phyloP scores from a whole-genome alignment of 1,140 invertebrate species.

The Hypsibius dujardini region DNA sequence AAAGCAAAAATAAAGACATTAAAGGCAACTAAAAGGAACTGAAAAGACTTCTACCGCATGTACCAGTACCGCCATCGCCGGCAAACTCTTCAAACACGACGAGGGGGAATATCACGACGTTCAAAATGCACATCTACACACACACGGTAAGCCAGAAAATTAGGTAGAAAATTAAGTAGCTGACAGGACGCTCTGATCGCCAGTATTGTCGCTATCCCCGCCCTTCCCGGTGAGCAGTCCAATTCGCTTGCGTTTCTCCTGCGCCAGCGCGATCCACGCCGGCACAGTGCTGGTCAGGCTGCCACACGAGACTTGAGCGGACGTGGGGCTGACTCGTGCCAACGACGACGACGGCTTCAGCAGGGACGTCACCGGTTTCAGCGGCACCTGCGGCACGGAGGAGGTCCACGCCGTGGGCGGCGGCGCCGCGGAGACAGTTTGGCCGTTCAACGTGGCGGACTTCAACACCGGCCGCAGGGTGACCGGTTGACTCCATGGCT shows the following conservation, averaged over 20 bases:
- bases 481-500: neutral
- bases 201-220: no score
- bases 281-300: neutral
- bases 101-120: no score
- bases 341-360: neutral
- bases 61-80: no score
- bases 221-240: neutral
- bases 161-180: neutral
- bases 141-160: no score
- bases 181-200: neutral
- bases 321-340: neutral
- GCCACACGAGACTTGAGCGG: neutral
- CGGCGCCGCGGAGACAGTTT: neutral
- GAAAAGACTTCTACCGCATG: no score
- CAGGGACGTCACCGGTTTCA: neutral
- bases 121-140: no score
- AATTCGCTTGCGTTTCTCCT: slow-evolving; percentile 1
- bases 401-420: neutral
- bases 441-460: neutral
- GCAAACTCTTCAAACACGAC: no score
- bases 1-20: no score
- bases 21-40: no score
- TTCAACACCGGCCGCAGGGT: neutral
- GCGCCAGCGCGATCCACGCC: neutral
- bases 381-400: neutral